These are phyloP conservation scores for Lutjanus argentimaculatus DNA, from an alignment of 2,797 vertebrate genomes.

Conservation along the genomic window DNA sequence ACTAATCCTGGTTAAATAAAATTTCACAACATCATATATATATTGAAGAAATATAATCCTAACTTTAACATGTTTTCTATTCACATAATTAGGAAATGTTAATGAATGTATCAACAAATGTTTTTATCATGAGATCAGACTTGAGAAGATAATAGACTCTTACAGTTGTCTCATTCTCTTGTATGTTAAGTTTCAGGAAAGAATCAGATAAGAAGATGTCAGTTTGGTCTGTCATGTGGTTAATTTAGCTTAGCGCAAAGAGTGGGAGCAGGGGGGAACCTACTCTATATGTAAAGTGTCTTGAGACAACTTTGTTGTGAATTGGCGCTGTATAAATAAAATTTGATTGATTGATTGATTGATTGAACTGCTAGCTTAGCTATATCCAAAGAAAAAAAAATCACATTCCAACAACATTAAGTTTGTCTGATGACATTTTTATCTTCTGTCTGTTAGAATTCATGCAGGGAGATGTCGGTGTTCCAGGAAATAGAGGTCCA, in stretches of 20 bases:
- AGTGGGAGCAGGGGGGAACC: neutral
- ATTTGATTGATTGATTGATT: too few species aligned
- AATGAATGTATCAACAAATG: neutral
- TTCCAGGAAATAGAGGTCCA: conserved; percentile 58
- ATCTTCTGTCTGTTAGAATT: conserved; percentile 47
- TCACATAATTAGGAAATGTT: neutral
- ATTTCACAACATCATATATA: too few species aligned
- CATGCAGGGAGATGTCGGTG: conserved; percentile 17
- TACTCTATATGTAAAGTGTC: too few species aligned
- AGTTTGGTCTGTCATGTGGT: neutral
- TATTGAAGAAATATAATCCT: too few species aligned
- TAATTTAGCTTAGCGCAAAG: neutral
- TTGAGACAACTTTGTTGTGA: too few species aligned
- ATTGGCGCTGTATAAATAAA: too few species aligned
- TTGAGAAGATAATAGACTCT: neutral
- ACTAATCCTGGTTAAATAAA: neutral
- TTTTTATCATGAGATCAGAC: neutral
- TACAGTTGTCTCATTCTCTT: neutral
- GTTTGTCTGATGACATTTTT: neutral
- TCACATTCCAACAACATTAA: neutral
- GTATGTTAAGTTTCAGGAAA: neutral
- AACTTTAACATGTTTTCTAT: neutral
- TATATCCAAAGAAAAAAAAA: neutral
- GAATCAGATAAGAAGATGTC: neutral
- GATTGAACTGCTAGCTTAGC: neutral